These are phyloP conservation scores for Coptotermes formosanus DNA, from an alignment of 1,140 invertebrate species.

Conservation along the genomic window DNA sequence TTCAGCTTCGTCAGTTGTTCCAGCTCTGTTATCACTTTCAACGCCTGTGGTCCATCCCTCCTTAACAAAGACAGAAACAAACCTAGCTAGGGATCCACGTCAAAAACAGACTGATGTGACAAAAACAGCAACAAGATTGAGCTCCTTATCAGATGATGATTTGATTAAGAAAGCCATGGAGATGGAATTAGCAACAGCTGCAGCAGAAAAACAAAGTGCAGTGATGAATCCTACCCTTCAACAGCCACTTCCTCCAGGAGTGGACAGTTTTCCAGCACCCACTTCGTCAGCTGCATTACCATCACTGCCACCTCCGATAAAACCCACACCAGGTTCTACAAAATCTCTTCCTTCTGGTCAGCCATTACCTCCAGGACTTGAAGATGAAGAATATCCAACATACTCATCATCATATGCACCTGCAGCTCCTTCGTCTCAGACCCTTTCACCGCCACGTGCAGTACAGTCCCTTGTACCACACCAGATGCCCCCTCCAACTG, in stretches of 20 bases:
- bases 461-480: background rate
- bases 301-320: background rate
- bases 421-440: background rate
- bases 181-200: conserved; percentile 50
- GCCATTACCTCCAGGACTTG: conserved; percentile 31
- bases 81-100: conserved; percentile 22
- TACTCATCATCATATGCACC: conserved; percentile 13
- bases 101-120: background rate
- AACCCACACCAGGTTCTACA: background rate
- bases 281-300: background rate
- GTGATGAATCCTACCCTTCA: conserved; percentile 15
- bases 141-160: conserved; percentile 52
- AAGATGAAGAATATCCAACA: conserved; percentile 25
- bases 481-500: background rate
- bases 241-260: conserved; percentile 24
- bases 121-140: background rate
- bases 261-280: background rate
- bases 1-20: conserved; percentile 19
- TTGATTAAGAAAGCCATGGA: conserved; percentile 57
- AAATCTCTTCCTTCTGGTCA: conserved; percentile 22
- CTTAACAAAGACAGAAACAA: background rate
- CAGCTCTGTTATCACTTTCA: conserved; percentile 12
- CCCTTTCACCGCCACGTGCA: background rate
- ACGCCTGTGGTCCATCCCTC: conserved; percentile 11
- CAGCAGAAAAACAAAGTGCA: conserved; percentile 33